Evolutionary conservation across 2,888 invertebrate genomes (phyloP), one percentile per base, ranked within the genome.

Genomic region (Polymixis flavicincta): DNA sequence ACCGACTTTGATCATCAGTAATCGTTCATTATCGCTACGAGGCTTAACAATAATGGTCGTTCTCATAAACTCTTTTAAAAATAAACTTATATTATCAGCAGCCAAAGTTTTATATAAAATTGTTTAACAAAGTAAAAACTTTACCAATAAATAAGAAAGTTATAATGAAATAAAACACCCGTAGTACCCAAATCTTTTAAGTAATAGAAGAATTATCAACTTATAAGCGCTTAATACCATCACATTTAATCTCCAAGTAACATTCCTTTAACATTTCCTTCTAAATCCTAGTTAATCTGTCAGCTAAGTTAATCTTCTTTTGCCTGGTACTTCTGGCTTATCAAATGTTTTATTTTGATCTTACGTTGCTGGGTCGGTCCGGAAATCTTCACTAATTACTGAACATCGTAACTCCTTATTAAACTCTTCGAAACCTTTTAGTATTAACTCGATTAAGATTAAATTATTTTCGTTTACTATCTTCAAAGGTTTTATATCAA

Each of bases 371-470:
- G 60, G 66, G 25, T 42, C 9, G 19, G 19, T 42, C 63, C 74
- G 83, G 86, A 83, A 85, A 74, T 74, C 59, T 71, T 69, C n/a
- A 52, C 52, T 85, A 78, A 78, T 83, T 64, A 66, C 73, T 50
- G 45, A 77, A 71, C 45, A 22, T 54, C 37, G 64, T 55, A 66
- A 68, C 57, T 83, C 28, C 60, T 37, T 55, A 17, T 67, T 71
- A 72, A 70, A 72, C 57, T 82, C 69, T 64, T 68, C 32, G 48
- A 37, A 68, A 55, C 52, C 57, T 77, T 72, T 82, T 72, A 70
- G 69, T 67, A 69, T 55, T 55, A 70, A 76, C 69, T 72, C 52
- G 55, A 66, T 72, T 55, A 76, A 54, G 37, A 61, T 48, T 3
- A 37, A 61, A 69, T 68, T 50, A 63, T 42, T 71, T 64, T 71